These are phyloP conservation scores for Mus musculus DNA, from an alignment of 2,113 vertebrate genomes.

Conservation along the genomic window DNA sequence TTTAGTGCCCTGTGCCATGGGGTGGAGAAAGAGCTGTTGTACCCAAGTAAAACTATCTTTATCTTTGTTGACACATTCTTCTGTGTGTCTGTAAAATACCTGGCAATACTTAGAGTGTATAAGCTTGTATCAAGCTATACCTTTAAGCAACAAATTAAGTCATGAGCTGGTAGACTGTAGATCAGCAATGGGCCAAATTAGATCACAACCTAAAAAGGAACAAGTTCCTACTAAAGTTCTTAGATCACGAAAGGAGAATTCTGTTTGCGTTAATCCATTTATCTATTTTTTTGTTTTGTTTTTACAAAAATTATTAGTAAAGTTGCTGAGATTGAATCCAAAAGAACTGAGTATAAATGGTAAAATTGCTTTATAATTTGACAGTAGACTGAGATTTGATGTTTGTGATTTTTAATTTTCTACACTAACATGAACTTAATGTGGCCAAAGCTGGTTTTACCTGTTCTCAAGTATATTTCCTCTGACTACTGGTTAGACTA, in stretches of 20 bases:
- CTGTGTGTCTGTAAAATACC: neutral
- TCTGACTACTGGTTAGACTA: constrained; percentile 66
- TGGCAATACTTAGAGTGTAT: neutral
- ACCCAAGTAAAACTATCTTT: constrained; percentile 49
- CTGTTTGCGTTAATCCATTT: constrained; percentile 11
- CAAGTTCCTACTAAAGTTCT: constrained; percentile 1
- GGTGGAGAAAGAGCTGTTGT: constrained; percentile 3
- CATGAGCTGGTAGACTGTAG: constrained; percentile 38
- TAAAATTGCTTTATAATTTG: constrained; percentile 61
- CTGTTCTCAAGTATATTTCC: constrained; percentile 64
- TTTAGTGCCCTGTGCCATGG: neutral
- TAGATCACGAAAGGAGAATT: constrained; percentile 56
- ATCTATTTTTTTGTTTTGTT: neutral
- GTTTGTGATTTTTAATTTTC: constrained; percentile 63
- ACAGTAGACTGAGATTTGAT: constrained; percentile 10
- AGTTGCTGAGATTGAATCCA: constrained; percentile 31
- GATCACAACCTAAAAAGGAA: constrained; percentile 36
- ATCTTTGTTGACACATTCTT: constrained; percentile 26
- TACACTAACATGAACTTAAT: constrained; percentile 21
- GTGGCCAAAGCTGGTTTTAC: constrained; percentile 70
- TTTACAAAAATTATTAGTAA: constrained; percentile 48
- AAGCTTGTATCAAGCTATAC: neutral
- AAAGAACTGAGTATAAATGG: neutral
- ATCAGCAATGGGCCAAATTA: constrained; percentile 41
- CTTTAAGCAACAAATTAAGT: constrained; percentile 61